These are phyloP conservation scores for Pelecanus crispus DNA, from an alignment of 2,113 vertebrate species.

Conservation along the genomic window DNA sequence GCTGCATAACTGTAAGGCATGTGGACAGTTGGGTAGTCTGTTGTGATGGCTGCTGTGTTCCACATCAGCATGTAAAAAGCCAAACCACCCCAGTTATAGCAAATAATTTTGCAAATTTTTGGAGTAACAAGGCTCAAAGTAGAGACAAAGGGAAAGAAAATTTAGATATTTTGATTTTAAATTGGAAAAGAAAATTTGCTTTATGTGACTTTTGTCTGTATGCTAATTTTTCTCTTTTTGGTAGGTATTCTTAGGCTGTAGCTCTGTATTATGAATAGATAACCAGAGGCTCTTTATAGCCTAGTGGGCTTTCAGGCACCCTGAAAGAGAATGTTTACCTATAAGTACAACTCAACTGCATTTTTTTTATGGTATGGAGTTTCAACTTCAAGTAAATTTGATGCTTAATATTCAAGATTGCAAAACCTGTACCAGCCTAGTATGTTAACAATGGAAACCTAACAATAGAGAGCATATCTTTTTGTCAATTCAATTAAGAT, in stretches of 20 bases:
- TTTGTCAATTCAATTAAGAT: conserved; percentile 19
- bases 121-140: not conserved
- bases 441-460: not conserved
- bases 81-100: fast-evolving
- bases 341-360: not conserved
- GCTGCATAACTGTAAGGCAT: not conserved
- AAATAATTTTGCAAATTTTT: not conserved
- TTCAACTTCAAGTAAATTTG: not conserved
- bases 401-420: not conserved
- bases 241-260: not conserved
- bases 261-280: not conserved
- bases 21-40: not conserved
- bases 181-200: not conserved
- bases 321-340: not conserved
- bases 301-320: not conserved
- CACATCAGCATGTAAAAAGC: not conserved
- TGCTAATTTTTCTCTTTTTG: not conserved
- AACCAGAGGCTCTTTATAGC: not conserved
- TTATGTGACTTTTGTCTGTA: not conserved
- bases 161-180: not conserved
- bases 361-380: not conserved
- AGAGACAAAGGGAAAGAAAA: not conserved
- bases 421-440: not conserved
- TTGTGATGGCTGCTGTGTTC: not conserved
- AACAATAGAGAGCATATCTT: not conserved